Percentiles rank a stretch among this genome's conserved stretches.
Conservation (phyloP, 35 echinoderm and acorn worm genomes). For the Amphiura filiformis region DNA sequence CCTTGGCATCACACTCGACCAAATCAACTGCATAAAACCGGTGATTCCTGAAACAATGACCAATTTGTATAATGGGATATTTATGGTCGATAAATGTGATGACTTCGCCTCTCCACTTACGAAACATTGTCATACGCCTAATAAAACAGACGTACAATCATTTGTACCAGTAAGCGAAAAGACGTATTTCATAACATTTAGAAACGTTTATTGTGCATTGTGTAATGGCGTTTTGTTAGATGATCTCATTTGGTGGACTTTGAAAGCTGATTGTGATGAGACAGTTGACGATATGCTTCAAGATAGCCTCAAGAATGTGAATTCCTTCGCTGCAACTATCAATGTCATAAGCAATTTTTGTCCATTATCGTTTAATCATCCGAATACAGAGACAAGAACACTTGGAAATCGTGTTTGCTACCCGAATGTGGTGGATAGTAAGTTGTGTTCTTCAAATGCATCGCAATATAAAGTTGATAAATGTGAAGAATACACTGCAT, state of each 20-base stretch:
- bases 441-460: background rate
- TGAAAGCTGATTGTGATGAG: background rate
- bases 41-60: background rate
- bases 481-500: background rate
- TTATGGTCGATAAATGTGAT: background rate
- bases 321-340: background rate
- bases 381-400: background rate
- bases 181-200: background rate
- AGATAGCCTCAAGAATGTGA: background rate
- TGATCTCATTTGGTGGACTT: background rate
- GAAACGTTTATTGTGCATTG: background rate
- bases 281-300: background rate
- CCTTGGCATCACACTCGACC: background rate
- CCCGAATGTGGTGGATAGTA: background rate
- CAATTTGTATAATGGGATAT: background rate
- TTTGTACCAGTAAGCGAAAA: background rate
- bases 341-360: background rate
- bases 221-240: background rate
- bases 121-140: background rate
- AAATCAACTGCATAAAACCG: background rate
- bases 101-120: background rate
- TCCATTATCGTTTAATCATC: background rate
- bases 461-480: background rate
- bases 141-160: background rate
- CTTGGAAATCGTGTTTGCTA: background rate